A percentile compares a stretch with the other conserved stretches of the same genome.
These are phyloP conservation scores for Chionis minor DNA, from an alignment of 2,113 vertebrate genomes.

Conservation along the genomic window DNA sequence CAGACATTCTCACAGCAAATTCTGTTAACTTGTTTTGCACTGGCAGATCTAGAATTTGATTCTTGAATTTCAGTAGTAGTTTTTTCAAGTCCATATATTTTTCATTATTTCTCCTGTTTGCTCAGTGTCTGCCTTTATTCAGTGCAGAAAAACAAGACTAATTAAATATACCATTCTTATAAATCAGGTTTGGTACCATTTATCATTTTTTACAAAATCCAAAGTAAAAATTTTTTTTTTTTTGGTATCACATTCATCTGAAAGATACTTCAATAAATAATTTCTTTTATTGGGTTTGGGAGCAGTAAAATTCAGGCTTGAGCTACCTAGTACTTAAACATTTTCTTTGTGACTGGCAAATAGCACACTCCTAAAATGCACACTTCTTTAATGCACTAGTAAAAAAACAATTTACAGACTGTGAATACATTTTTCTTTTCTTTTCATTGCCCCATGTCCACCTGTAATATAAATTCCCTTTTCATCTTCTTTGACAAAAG, in stretches of 20 bases:
- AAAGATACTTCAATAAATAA: background rate
- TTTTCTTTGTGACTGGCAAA: background rate
- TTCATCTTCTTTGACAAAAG: background rate
- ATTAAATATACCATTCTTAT: background rate
- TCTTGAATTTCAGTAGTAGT: background rate
- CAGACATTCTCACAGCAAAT: background rate
- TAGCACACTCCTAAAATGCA: background rate
- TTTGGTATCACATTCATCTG: background rate
- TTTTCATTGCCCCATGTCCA: background rate
- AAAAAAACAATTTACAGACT: background rate
- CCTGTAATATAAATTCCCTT: background rate
- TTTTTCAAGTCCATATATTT: background rate
- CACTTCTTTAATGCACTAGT: background rate
- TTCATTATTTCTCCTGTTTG: background rate
- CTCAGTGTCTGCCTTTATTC: background rate
- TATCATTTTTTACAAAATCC: background rate
- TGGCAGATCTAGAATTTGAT: background rate
- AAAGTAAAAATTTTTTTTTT: background rate
- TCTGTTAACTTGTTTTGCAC: background rate
- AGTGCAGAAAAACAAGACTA: background rate
- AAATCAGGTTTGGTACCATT: background rate
- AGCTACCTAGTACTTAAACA: background rate
- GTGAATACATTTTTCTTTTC: background rate
- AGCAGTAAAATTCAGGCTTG: background rate
- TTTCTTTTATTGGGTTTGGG: background rate